Evolutionary conservation across 2,888 invertebrate genomes (phyloP).

Genomic region (Monoplex corrugatus): DNA sequence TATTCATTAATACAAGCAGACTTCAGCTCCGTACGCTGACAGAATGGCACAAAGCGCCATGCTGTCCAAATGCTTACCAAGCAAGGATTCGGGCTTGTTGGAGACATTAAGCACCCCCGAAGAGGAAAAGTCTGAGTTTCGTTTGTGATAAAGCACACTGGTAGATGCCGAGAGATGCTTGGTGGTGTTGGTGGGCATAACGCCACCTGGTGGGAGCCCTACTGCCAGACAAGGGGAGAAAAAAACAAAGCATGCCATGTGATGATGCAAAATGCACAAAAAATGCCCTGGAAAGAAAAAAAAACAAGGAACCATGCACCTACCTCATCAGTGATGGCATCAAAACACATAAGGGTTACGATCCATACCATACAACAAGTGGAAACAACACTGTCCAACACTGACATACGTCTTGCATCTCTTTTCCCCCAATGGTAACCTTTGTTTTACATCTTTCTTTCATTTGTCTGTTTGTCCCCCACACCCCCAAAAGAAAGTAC

Average conservation of each 20-base stretch:
- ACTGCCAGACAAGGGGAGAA: constrained; percentile 31
- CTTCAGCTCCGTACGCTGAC: no score
- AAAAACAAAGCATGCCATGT: constrained; percentile 54
- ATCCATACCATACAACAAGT: neutral
- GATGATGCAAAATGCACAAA: constrained; percentile 64
- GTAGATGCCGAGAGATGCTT: constrained; percentile 76
- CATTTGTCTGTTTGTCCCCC: neutral
- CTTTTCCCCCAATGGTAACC: neutral
- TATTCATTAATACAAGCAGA: no score
- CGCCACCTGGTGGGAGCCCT: constrained; percentile 62
- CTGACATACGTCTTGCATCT: neutral
- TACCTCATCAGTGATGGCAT: neutral
- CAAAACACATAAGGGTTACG: neutral
- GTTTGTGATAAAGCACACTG: constrained; percentile 75
- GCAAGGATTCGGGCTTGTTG: constrained; percentile 70
- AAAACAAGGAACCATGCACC: neutral
- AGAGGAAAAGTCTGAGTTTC: constrained; percentile 73
- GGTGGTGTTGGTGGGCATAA: constrained; percentile 68
- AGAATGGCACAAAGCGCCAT: neutral
- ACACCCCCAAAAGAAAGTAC: no score
- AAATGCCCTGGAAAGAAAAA: constrained; percentile 42
- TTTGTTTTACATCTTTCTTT: neutral
- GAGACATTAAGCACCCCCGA: constrained; percentile 66
- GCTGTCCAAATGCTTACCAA: constrained; percentile 68
- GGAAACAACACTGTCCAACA: neutral